Base-by-base conservation (phyloP, 2,888 invertebrate species). In the Zaprionus lineosus region DNA sequence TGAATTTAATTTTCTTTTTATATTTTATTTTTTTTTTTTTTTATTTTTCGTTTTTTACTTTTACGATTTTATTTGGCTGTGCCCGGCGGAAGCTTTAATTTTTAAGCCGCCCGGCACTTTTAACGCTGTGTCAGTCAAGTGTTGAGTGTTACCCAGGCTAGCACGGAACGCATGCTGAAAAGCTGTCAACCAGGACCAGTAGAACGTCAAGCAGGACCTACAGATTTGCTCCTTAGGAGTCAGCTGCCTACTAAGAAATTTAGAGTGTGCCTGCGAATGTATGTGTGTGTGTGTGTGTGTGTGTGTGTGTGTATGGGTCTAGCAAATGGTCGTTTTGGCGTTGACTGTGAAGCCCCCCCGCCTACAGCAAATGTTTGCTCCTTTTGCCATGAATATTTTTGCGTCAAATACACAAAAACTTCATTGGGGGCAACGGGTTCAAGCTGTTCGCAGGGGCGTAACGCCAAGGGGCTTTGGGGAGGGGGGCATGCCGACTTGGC, bases 331-430 rank as follows among this genome's bases (percentile, higher is more conserved):
- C 50, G 63, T 40, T 50, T 58, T 48, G 28, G 28, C 44, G 51
- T 31, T 53, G 36, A 9, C 33, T 12, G 29, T n/a, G n/a, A n/a
- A n/a, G n/a, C n/a, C 11, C 43, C 19, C 12, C 39, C 37, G 46
- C 15, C 31, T 28, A 41, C 18, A n/a, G n/a, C n/a, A n/a, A n/a
- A n/a, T 44, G 14, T 8, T 24, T 36, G 48, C 26, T 50, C 28
- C 24, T 46, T 41, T 57, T 51, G 67, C 58, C 57, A 81, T 81
- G 85, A 84, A 81, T 81, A 81, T 81, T 67, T 85, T 86, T 71
- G 59, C 74, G 78, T 82, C 65, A 76, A 64, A 59, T 37, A 61
- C n/a, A n/a, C 77, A 73, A 69, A 62, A 79, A 61, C 63, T 63
- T 63, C 44, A 19, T 29, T 33, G 19, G 36, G 11, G 28, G 34